Base-by-base conservation (phyloP, 2,888 invertebrate genomes). In the Aporophyla nigra region DNA sequence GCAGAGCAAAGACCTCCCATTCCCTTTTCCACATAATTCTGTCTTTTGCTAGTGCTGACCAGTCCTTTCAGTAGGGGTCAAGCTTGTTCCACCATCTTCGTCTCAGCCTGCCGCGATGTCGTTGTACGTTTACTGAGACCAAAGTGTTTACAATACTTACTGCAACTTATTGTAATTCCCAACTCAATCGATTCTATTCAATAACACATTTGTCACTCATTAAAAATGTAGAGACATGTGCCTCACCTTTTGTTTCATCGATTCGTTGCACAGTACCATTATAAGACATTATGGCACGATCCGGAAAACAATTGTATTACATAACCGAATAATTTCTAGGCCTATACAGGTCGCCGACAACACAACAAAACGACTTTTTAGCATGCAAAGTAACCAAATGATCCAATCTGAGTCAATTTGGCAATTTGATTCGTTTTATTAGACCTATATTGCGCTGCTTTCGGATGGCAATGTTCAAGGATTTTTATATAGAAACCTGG, bases 361-460 rank as follows among this genome's bases (percentile, higher is more conserved):
- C 49, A 77, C 78, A 81, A 86, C 87, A 82, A n/a, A 87, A 88
- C 83, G 81, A 78, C 54, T 74, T 27, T 74, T 70, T 71, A 71
- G 74, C 75, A 79, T 84, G 89, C 80, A 83, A 89, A 84, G 76
- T 65, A 74, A 79, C 83, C 71, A 82, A 89, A 87, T 83, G 76
- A 78, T 82, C 71, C 84, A 82, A 85, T 84, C 82, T 71, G 72
- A 59, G 75, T 70, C 74, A 66, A 84, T 88, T 87, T 79, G 71
- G 72, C 78, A 74, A 68, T 87, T 82, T 85, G 74, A 87, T 89
- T 83, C 71, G 82, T 74, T 84, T 87, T 78, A 87, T 89, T 87
- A 88, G 56, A 73, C 65, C 67, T 63, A 70, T 56, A 66, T 78
- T 76, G 73, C 66, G 73, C 61, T 68, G 79, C 74, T 63, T 68